Evolutionary conservation across 2,113 vertebrate species (phyloP), one percentile per base, ranked within the genome.

Genomic region (Lonchura striata): DNA sequence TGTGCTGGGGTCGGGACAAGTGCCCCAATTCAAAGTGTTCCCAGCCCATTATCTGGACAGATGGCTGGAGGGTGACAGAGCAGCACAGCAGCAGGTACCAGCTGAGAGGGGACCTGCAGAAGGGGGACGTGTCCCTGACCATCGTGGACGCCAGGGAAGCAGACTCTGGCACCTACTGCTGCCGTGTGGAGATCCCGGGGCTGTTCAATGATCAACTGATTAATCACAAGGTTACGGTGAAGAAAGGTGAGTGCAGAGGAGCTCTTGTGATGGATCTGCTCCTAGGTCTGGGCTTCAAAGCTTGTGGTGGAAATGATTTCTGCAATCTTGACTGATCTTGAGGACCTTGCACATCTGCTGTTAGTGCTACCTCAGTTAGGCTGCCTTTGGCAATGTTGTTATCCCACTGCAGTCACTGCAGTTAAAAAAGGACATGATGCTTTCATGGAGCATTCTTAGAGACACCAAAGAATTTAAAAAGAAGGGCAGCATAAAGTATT

Each of bases 121-220:
- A 7, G 1, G 98, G 99, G 1, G 63, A 98, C 0, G 96, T 99
- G 64, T 98, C 98, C 44, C 96, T 99, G 90, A 99, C 98, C 0
- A 98, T 99, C 10, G 2, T 91, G 30, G 46, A 94, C 0, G 92
- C 94, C 8, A 31, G 28, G 30, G 46, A 65, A 75, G 41, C 61
- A 5, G 98, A 99, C 77, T 90, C 94, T 4, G 98, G 98, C 17
- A 41, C 4, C 2, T 99, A 99, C 18, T 98, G 98, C 94, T 99
- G 99, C 89, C 98, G 98, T 5, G 82, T 99, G 31, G 97, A 98
- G 83, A 33, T 97, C 65, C 11, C 20, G 0, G 98, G 98, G 6
- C 95, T 2, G 97, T 98, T 98, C 94, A 99, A 99, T 6, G 98
- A 99, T n/a, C 21, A 61, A 6, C 90, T 61, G 52, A 21, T 2